phyloP scores from a whole-genome alignment of 2,888 invertebrate species.

The Rhorus exstirpatorius region DNA sequence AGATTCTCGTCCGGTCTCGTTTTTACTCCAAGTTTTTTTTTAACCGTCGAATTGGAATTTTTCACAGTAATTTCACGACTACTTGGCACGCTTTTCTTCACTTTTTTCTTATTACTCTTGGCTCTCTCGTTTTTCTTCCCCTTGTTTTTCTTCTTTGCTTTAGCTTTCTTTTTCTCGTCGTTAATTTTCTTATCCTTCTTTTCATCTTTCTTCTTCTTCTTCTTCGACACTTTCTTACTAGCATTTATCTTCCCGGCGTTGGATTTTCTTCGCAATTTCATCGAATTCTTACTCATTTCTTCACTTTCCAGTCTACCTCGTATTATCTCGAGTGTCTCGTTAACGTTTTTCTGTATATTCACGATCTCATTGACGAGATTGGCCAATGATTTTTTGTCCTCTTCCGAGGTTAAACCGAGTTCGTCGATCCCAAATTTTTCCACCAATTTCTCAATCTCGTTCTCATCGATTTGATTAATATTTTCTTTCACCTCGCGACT shows the following conservation, averaged over 20 bases:
- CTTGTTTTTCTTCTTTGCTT: slow-evolving; percentile 28
- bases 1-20: slow-evolving; percentile 51
- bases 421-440: slow-evolving; percentile 71
- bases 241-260: slow-evolving; percentile 37
- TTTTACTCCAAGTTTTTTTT: slow-evolving; percentile 69
- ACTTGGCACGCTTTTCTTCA: slow-evolving; percentile 49
- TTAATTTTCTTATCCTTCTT: slow-evolving; percentile 32
- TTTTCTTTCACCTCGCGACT: slow-evolving; percentile 20
- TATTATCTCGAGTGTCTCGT: slow-evolving; percentile 75
- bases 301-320: slow-evolving; percentile 63
- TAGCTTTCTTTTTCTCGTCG: not conserved
- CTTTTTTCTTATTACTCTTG: slow-evolving; percentile 11
- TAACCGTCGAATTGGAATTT: slow-evolving; percentile 24
- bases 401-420: slow-evolving; percentile 69
- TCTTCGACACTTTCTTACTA: slow-evolving; percentile 20
- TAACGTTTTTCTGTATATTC: slow-evolving; percentile 74
- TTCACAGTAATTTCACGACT: slow-evolving; percentile 4
- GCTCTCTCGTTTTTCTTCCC: slow-evolving; percentile 17
- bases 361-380: slow-evolving; percentile 71
- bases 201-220: slow-evolving; percentile 33
- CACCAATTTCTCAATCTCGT: slow-evolving; percentile 47
- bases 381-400: slow-evolving; percentile 72
- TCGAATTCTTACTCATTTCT: not conserved
- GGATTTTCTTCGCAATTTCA: slow-evolving; percentile 28
- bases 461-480: not conserved